A percentile compares a stretch with the other conserved stretches of the same genome.
phyloP scores from a whole-genome alignment of 2,113 vertebrate species.

The Gadus chalcogrammus region DNA sequence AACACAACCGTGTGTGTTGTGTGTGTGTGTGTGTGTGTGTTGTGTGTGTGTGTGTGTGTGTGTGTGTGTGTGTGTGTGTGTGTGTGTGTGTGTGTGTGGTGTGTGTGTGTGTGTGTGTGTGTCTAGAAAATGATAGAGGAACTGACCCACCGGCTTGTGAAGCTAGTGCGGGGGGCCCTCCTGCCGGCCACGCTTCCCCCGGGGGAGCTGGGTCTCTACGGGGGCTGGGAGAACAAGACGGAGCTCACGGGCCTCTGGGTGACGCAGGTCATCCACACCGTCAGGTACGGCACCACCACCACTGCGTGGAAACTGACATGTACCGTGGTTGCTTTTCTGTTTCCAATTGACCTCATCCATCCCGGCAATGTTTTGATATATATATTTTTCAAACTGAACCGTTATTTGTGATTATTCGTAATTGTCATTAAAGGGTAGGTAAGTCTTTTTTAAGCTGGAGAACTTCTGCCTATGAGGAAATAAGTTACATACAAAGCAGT shows the following conservation, averaged over 20 bases:
- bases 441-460: too few relatives aligned
- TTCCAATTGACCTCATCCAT: too few relatives aligned
- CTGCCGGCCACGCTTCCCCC: slow-evolving; percentile 81
- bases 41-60: neutral
- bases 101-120: slow-evolving; percentile 16
- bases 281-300: slow-evolving; percentile 72
- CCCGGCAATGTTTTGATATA: too few relatives aligned
- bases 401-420: too few relatives aligned
- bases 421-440: too few relatives aligned
- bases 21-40: too few relatives aligned
- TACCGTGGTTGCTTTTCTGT: too few relatives aligned
- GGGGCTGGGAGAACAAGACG: slow-evolving; percentile 87
- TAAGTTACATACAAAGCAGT: too few relatives aligned
- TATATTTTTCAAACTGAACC: too few relatives aligned
- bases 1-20: too few relatives aligned
- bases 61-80: slow-evolving; percentile 6
- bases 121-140: slow-evolving; percentile 95
- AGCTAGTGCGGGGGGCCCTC: slow-evolving; percentile 88
- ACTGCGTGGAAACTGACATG: too few relatives aligned
- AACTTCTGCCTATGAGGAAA: too few relatives aligned
- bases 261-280: slow-evolving; percentile 85
- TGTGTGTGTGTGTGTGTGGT: slow-evolving; percentile 4
- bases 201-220: slow-evolving; percentile 75
- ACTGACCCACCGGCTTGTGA: slow-evolving; percentile 84
- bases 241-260: slow-evolving; percentile 89